A percentile compares a stretch with the other conserved stretches of the same genome.
phyloP scores from a whole-genome alignment of 2,797 vertebrate species.

The Gouania willdenowi region DNA sequence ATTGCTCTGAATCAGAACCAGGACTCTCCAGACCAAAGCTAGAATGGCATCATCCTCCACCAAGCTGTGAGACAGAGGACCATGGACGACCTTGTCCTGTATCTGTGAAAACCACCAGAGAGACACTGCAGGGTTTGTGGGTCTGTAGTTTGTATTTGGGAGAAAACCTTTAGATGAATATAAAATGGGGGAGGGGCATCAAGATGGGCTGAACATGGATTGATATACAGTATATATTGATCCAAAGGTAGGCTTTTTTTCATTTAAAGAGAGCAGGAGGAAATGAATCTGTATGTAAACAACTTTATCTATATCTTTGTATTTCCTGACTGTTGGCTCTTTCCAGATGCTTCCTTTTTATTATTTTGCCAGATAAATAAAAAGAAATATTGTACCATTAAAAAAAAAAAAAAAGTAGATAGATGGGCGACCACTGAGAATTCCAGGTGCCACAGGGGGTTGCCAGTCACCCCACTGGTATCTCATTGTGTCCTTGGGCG shows the following conservation, averaged over 20 bases:
- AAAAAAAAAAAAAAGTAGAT: no score
- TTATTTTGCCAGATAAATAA: conserved; percentile 72
- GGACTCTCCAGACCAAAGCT: conserved; percentile 31
- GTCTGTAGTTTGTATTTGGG: neutral
- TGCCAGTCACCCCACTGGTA: no score
- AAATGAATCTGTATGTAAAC: conserved; percentile 60
- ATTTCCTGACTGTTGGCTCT: conserved; percentile 67
- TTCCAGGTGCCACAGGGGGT: no score
- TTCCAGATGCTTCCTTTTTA: conserved; percentile 68
- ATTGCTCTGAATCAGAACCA: conserved; percentile 16
- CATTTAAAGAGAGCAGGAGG: conserved; percentile 53
- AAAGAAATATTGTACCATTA: conserved; percentile 53
- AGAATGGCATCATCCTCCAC: conserved; percentile 31
- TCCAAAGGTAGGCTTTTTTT: conserved; percentile 64
- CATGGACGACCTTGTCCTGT: conserved; percentile 17
- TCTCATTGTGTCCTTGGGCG: no score
- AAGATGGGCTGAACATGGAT: conserved; percentile 41
- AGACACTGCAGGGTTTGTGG: conserved; percentile 56
- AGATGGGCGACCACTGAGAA: no score
- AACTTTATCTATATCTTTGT: conserved; percentile 78
- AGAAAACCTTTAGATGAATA: neutral
- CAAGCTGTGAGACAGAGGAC: conserved; percentile 22
- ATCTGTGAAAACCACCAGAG: conserved; percentile 52
- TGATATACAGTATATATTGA: conserved; percentile 58
- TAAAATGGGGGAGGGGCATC: neutral